Evolutionary conservation across 1,140 invertebrate genomes (phyloP), one percentile per base, ranked within the genome.

Genomic region (Drosophila teissieri): DNA sequence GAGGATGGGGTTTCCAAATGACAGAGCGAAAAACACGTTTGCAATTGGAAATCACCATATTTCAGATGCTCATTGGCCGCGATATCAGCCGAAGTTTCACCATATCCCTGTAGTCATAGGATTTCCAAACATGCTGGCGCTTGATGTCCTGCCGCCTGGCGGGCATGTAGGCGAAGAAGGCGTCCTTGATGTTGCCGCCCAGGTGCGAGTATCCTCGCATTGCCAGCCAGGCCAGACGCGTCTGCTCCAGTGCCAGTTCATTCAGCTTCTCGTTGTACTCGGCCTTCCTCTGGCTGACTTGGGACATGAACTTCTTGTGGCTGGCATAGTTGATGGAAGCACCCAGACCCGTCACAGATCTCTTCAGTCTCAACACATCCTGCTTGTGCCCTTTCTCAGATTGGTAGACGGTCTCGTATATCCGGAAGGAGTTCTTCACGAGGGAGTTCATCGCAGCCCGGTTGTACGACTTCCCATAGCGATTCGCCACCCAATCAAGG

Each of bases 131-230:
- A 52, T 45, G 55, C 2, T 53, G 40, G 0, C 73, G 70, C 10
- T 46, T 52, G 2, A 90, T 34, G 40, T 92, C 83, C 1, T 12
- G 12, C 34, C 72, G 52, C 7, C 54, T 70, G 4, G 78, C 51
- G 1, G 91, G 91, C 83, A 92, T 77, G 53, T 92, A 92, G 2
- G 91, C 74, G 14, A 83, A 92, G 24, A 74, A 91, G 2, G 80
- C 80, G 14, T 78, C 58, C n/a, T 40, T 58, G 12, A 75, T 17
- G 7, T 44, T 42, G 44, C 67, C 51, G 8, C 39, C 52, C 19
- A 80, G 22, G 24, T 57, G 15, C 4, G 74, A 73, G 60, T 61
- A 88, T n/a, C 80, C 78, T 3, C 72, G 73, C 51, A 92, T 45
- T 0, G 76, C 76, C 14, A 89, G 2, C 84, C 84, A 89, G 12